Conservation (phyloP, 2,113 vertebrate species). For the Eupsittula cactorum region DNA sequence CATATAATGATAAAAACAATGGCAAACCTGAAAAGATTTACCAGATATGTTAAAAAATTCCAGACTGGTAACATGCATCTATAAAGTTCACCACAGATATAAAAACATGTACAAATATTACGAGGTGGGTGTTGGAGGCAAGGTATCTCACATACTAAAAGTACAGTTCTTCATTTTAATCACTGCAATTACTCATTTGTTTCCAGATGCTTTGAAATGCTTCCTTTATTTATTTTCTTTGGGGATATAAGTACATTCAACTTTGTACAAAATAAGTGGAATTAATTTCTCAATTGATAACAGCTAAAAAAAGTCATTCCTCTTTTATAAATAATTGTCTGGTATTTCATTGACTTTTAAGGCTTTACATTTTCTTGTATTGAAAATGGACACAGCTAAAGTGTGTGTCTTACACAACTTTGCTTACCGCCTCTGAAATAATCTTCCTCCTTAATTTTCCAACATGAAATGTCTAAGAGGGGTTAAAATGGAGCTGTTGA, state of each 20-base stretch:
- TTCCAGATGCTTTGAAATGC: not conserved
- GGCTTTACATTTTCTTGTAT: not conserved
- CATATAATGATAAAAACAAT: not conserved
- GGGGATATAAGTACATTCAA: not conserved
- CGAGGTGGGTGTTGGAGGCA: not conserved
- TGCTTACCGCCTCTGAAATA: not conserved
- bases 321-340: not conserved
- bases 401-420: not conserved
- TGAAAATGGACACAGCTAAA: not conserved
- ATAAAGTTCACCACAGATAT: not conserved
- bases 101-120: not conserved
- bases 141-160: not conserved
- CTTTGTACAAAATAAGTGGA: not conserved
- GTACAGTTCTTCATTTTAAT: not conserved
- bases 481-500: not conserved
- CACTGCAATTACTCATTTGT: not conserved
- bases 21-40: not conserved
- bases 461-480: not conserved
- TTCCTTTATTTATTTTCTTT: not conserved
- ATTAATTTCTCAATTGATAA: not conserved
- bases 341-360: not conserved
- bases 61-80: not conserved
- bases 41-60: not conserved
- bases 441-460: not conserved
- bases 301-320: not conserved